A percentile compares a stretch with the other conserved stretches of the same genome.
Evolutionary conservation across 2,888 invertebrate genomes (phyloP).

Genomic region (Spilarctia lutea): DNA sequence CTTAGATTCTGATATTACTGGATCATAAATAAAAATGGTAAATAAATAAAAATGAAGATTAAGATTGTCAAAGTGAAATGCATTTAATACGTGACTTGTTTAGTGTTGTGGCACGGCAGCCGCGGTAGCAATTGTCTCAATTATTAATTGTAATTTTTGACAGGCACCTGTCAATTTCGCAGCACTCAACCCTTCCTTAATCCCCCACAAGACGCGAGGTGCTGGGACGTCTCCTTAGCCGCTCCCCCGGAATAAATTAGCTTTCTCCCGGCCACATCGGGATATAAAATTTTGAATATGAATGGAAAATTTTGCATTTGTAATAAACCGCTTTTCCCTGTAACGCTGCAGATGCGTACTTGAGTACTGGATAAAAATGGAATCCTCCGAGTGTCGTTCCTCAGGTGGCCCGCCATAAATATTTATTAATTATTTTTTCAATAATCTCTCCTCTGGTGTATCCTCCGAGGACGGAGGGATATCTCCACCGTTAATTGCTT

Average conservation of each 20-base stretch:
- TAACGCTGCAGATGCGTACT: slow-evolving; percentile 82
- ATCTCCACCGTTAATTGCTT: slow-evolving; percentile 85
- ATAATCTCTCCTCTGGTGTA: slow-evolving; percentile 83
- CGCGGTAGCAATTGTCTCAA: slow-evolving; percentile 77
- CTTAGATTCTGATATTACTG: not conserved
- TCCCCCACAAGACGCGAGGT: slow-evolving; percentile 83
- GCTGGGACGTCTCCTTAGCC: slow-evolving; percentile 79
- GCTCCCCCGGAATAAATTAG: slow-evolving; percentile 91
- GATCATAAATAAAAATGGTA: slow-evolving; percentile 10
- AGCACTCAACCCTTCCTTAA: slow-evolving; percentile 83
- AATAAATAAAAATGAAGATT: slow-evolving; percentile 22
- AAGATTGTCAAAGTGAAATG: slow-evolving; percentile 30
- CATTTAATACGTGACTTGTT: slow-evolving; percentile 38
- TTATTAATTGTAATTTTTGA: slow-evolving; percentile 87
- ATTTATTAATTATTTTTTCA: slow-evolving; percentile 87
- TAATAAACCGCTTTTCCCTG: slow-evolving; percentile 90
- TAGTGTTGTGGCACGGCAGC: slow-evolving; percentile 41
- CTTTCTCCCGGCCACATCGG: slow-evolving; percentile 89
- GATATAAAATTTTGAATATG: slow-evolving; percentile 97
- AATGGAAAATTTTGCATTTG: slow-evolving; percentile 95
- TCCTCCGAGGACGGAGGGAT: slow-evolving; percentile 83
- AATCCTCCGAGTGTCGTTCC: slow-evolving; percentile 75
- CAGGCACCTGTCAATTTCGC: slow-evolving; percentile 86
- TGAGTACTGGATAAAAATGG: slow-evolving; percentile 80
- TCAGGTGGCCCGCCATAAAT: slow-evolving; percentile 86